phyloP scores from a whole-genome alignment of 1,140 invertebrate species.

The Conopomorpha cramerella region DNA sequence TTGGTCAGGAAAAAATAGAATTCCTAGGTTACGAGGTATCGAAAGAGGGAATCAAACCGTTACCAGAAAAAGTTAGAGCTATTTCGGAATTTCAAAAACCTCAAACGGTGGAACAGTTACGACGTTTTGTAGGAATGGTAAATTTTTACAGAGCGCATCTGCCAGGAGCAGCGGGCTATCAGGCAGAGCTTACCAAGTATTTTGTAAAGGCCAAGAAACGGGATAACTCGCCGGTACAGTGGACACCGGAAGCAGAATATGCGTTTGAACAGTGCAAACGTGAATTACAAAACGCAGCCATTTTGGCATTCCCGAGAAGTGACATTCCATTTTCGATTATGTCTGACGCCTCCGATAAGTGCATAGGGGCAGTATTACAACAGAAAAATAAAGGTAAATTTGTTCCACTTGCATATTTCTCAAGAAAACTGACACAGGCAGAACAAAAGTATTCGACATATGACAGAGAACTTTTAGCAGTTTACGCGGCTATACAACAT shows the following conservation, averaged over 20 bases:
- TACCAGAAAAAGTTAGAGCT: conserved; percentile 6
- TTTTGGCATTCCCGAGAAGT: conserved; percentile 1
- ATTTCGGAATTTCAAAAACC: conserved; percentile 11
- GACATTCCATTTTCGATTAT: conserved; percentile 6
- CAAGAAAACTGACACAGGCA: conserved; percentile 15
- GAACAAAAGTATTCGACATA: no score
- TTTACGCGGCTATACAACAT: conserved; percentile 1
- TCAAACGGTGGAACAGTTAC: conserved; percentile 8
- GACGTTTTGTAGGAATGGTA: conserved; percentile 22
- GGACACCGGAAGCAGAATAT: conserved; percentile 2
- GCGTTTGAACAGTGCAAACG: conserved; percentile 4
- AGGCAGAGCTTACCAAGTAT: conserved; percentile 1
- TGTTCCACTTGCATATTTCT: conserved; percentile 38
- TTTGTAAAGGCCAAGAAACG: no score
- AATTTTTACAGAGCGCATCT: conserved; percentile 19
- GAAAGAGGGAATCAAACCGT: neutral
- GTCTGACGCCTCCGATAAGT: conserved; percentile 23
- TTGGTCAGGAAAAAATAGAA: neutral
- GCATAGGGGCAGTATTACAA: conserved; percentile 26
- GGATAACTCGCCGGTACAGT: conserved; percentile 1
- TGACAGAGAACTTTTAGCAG: conserved; percentile 5
- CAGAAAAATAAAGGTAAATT: conserved; percentile 13
- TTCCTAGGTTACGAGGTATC: conserved; percentile 2
- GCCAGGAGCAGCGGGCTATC: conserved; percentile 10
- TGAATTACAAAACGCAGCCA: conserved; percentile 1